Conservation (phyloP, 2,113 vertebrate genomes). For the Microcebus jonahi region DNA sequence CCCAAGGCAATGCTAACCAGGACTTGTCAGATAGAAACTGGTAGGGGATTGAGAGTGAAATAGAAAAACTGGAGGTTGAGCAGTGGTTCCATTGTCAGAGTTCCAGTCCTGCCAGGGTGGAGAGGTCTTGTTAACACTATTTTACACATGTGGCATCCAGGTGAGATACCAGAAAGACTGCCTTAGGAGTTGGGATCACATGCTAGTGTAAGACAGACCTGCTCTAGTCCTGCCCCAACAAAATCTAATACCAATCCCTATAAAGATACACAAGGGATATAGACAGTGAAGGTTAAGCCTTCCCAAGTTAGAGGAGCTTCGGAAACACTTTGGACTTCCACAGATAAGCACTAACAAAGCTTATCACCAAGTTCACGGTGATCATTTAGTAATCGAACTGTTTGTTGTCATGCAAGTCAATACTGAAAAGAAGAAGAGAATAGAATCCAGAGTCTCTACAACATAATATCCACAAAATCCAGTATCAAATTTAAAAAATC, state of each 20-base stretch:
- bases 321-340: background rate
- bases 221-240: too few relatives aligned
- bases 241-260: background rate
- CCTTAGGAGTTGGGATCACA: background rate
- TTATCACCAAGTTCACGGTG: too few relatives aligned
- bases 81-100: background rate
- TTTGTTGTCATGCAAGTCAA: background rate
- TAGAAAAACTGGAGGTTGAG: background rate
- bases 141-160: background rate
- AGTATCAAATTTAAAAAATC: background rate
- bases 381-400: background rate
- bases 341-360: too few relatives aligned
- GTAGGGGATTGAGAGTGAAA: background rate
- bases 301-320: background rate
- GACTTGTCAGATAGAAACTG: background rate
- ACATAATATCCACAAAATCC: too few relatives aligned
- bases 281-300: background rate
- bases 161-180: background rate
- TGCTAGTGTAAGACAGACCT: fast-evolving
- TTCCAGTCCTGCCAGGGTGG: background rate
- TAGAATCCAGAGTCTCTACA: background rate
- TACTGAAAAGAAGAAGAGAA: fast-evolving
- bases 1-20: background rate
- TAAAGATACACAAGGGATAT: background rate
- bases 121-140: background rate